Conservation (phyloP, 2,888 invertebrate species). For the Athripsodes cinereus region DNA sequence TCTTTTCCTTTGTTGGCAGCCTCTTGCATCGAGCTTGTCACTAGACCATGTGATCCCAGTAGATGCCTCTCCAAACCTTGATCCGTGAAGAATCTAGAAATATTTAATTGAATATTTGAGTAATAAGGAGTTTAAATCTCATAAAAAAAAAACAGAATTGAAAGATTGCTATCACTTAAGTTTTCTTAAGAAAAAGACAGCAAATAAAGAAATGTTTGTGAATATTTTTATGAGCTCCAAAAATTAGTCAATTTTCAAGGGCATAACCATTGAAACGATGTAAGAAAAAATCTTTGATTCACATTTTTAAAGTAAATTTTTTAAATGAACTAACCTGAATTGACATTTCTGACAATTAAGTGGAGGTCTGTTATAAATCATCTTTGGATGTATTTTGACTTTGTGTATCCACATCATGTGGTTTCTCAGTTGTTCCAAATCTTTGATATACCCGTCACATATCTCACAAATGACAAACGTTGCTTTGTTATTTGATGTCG, state of each 20-base stretch:
- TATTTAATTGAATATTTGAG: too few species aligned
- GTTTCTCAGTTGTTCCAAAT: constrained; percentile 86
- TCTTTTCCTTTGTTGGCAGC: constrained; percentile 93
- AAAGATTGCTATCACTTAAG: too few species aligned
- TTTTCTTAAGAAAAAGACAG: too few species aligned
- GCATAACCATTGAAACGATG: too few species aligned
- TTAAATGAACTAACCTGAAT: constrained; percentile 56
- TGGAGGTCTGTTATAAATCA: constrained; percentile 92
- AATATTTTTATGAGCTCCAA: too few species aligned
- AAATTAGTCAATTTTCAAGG: too few species aligned
- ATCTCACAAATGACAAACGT: constrained; percentile 83
- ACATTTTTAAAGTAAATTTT: too few species aligned
- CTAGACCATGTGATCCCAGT: constrained; percentile 88
- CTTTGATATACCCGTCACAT: constrained; percentile 95
- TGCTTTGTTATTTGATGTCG: constrained; percentile 52
- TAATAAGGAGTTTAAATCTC: too few species aligned
- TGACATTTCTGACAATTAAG: constrained; percentile 95
- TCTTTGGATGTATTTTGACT: constrained; percentile 92
- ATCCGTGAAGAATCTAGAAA: constrained; percentile 89
- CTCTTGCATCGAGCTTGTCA: constrained; percentile 93
- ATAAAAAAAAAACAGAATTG: too few species aligned
- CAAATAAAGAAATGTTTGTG: too few species aligned
- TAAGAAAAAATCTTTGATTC: too few species aligned
- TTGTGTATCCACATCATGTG: constrained; percentile 99
- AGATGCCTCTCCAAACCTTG: constrained; percentile 94